Evolutionary conservation across 2,888 invertebrate genomes (phyloP).

Genomic region (Blastobasis adustella): DNA sequence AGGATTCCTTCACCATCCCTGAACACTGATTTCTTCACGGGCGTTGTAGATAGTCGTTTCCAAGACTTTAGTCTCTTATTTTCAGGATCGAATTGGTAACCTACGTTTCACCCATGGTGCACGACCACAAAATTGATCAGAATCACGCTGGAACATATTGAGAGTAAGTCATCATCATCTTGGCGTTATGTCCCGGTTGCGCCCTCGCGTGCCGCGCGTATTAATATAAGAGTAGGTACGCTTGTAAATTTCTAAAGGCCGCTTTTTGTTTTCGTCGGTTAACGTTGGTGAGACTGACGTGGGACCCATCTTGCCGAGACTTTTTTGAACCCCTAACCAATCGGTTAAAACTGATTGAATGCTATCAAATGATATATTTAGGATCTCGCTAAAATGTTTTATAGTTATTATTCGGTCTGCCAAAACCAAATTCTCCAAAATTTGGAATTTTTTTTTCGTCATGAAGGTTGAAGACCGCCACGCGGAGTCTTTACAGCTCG

Average conservation of each 20-base stretch:
- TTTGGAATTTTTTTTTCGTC: background rate
- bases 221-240: too few species aligned
- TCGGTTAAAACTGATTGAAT: constrained; percentile 1
- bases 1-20: background rate
- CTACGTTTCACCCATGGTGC: background rate
- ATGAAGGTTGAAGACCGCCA: background rate
- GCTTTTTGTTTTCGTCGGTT: too few species aligned
- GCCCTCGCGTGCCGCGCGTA: too few species aligned
- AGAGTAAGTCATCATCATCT: background rate
- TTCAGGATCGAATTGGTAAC: background rate
- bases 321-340: constrained; percentile 2
- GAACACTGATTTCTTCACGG: background rate
- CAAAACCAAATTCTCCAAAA: background rate
- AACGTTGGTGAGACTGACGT: too few species aligned
- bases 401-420: background rate
- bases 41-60: background rate
- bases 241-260: background rate
- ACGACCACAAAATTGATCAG: background rate
- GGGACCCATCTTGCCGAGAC: constrained; percentile 2
- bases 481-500: background rate
- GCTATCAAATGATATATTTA: constrained; percentile 1
- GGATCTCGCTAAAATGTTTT: background rate
- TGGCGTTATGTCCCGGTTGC: too few species aligned
- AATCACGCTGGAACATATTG: background rate
- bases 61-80: background rate